phyloP scores from a whole-genome alignment of 2,797 vertebrate genomes.

The Premnoplex brunnescens region DNA sequence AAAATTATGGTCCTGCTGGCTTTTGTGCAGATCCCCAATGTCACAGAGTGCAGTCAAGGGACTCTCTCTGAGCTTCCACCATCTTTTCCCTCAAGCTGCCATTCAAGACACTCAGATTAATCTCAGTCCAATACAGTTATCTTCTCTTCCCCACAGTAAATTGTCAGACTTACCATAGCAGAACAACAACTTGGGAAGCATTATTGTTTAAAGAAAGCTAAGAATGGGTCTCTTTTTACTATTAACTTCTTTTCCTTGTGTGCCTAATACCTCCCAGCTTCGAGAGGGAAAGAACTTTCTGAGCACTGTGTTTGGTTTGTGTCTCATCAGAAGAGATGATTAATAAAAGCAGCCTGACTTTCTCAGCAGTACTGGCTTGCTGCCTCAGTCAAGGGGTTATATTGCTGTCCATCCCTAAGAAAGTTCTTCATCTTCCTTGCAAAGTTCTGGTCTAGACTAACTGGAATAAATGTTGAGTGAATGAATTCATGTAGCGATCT shows the following conservation, averaged over 20 bases:
- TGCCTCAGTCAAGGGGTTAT: not conserved
- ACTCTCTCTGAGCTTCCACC: not conserved
- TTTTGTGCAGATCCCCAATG: not conserved
- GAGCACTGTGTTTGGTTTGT: not conserved
- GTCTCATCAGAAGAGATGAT: not conserved
- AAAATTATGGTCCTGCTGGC: not conserved
- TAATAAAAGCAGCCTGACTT: not conserved
- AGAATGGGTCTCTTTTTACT: not conserved
- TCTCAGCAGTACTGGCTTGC: not conserved
- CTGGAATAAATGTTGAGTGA: not conserved
- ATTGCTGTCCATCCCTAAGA: not conserved
- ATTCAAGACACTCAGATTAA: not conserved
- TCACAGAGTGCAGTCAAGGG: not conserved
- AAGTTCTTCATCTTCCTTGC: not conserved
- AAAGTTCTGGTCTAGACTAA: not conserved
- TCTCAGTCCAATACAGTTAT: not conserved
- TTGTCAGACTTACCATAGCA: not conserved
- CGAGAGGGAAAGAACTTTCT: not conserved
- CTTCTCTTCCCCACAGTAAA: not conserved
- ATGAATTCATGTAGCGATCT: not conserved
- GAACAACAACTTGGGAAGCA: not conserved
- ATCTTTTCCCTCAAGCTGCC: not conserved
- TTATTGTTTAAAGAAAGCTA: not conserved
- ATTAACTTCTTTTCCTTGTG: not conserved
- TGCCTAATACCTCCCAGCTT: not conserved